Evolutionary conservation across 2,888 invertebrate species (phyloP), one percentile per base, ranked within the genome.

Genomic region (Anagyrus pseudococci): DNA sequence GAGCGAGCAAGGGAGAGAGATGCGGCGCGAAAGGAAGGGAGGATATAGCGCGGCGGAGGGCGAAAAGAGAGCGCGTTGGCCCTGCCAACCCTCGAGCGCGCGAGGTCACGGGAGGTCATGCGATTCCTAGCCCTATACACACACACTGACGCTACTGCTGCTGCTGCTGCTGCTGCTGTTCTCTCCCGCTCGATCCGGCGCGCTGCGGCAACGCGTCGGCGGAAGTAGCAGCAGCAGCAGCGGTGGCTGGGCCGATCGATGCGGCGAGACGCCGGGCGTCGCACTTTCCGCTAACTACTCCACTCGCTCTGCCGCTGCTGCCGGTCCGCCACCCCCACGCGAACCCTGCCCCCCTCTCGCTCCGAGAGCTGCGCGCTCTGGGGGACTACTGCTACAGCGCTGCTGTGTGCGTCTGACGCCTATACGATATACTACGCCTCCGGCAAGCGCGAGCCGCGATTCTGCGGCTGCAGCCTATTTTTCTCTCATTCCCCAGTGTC

Each of bases 211-310:
- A 50, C 50, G 58, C 62, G 58, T 48, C 61, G 53, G 58, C 61
- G 49, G 6, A 7, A 29, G 4, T 7, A 4, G 29, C 29, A 7
- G 29, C 29, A 4, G 50, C 58, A 50, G 64, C 48, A 44, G 49
- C 58, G 59, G 50, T 56, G 64, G 65, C 65, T 70, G 72, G 67
- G 71, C 69, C 73, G 81, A 79, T 80, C 81, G 81, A 81, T 81
- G 77, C 74, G 81, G 80, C 81, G 81, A 80, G 81, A 79, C 79
- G 76, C 73, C 75, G 79, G 76, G 78, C 78, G 76, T 78, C 80
- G 78, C 78, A 75, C 76, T 78, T 76, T 48, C 62, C 52, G 48
- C 60, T 59, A 60, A 59, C 61, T 65, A 50, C 65, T 61, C 58
- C 41, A 4, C 49, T 49, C 59, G 37, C 53, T 41, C 54, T 25